Percentiles rank a stretch among this genome's conserved stretches.
These are phyloP conservation scores for Drosophila jambulina DNA, from an alignment of 1,140 invertebrate species.

Conservation along the genomic window DNA sequence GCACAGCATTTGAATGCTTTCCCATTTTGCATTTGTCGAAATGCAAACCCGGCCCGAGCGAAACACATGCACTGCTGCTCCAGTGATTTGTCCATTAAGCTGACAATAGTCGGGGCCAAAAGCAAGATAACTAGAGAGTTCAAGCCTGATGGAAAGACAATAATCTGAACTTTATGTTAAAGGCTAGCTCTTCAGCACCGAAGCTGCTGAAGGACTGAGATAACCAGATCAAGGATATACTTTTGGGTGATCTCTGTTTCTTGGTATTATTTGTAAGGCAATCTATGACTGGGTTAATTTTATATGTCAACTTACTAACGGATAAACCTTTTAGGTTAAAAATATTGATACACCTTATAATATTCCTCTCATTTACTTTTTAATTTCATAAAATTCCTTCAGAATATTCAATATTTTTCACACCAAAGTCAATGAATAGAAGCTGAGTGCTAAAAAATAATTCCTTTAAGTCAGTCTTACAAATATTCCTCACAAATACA, in stretches of 20 bases:
- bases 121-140: conserved; percentile 6
- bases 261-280: not conserved
- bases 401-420: too few species aligned
- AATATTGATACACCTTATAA: too few species aligned
- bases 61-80: conserved; percentile 45
- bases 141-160: not conserved
- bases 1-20: conserved; percentile 77
- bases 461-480: too few species aligned
- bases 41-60: conserved; percentile 42
- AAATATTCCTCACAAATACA: too few species aligned
- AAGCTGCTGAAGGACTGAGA: not conserved
- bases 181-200: too few species aligned
- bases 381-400: too few species aligned
- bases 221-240: not conserved
- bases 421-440: too few species aligned
- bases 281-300: too few species aligned
- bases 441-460: too few species aligned
- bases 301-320: too few species aligned
- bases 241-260: not conserved
- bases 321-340: too few species aligned
- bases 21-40: conserved; percentile 70
- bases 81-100: conserved; percentile 67
- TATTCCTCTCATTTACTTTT: too few species aligned
- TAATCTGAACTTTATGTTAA: not conserved
- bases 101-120: conserved; percentile 40